These are phyloP conservation scores for Eulemur rubriventer DNA, from an alignment of 2,797 vertebrate species.

Conservation along the genomic window DNA sequence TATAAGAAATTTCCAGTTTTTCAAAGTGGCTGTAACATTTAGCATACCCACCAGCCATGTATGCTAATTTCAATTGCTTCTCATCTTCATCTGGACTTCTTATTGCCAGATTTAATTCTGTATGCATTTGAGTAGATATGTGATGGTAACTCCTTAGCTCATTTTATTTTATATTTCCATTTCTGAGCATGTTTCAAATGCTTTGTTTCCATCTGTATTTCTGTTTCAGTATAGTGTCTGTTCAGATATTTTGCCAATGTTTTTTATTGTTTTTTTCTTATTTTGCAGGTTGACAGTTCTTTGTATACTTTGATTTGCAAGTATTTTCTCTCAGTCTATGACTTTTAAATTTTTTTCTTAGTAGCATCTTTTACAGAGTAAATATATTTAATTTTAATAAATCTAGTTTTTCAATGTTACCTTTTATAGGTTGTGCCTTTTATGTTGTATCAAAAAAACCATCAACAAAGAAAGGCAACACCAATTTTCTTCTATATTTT, in stretches of 20 bases:
- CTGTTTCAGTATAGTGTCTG: neutral
- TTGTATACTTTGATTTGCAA: neutral
- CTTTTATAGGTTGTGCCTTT: neutral
- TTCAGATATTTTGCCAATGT: neutral
- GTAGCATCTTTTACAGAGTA: neutral
- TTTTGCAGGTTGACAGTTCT: neutral
- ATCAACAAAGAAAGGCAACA: neutral
- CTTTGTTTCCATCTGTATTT: neutral
- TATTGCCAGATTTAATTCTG: neutral
- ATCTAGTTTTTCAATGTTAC: neutral
- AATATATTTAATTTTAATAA: neutral
- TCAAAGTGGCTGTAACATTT: neutral
- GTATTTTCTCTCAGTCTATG: neutral
- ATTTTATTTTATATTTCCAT: neutral
- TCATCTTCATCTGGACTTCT: neutral
- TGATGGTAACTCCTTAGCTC: neutral
- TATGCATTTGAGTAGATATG: neutral
- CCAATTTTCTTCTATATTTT: neutral
- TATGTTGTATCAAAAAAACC: neutral
- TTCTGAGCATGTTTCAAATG: neutral
- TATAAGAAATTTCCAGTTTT: neutral
- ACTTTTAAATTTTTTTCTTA: neutral
- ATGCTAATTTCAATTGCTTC: neutral
- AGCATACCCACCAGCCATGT: neutral
- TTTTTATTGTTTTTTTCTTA: neutral